Evolutionary conservation across 2,113 vertebrate species (phyloP).

Genomic region (Indri indri): DNA sequence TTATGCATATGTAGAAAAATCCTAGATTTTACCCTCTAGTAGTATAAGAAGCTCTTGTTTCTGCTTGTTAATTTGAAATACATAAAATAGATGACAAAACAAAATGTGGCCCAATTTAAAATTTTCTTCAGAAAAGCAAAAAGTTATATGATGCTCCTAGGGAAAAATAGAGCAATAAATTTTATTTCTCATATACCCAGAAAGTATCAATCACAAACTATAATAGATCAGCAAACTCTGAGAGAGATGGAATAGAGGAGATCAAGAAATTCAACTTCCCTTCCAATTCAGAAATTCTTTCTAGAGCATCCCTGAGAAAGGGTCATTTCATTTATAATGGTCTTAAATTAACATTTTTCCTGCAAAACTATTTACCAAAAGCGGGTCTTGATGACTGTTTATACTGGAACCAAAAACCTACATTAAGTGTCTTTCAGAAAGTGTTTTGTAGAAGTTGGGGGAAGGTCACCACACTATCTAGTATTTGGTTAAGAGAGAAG

Average conservation of each 20-base stretch:
- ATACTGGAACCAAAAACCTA: neutral
- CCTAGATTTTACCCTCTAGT: neutral
- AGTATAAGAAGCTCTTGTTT: neutral
- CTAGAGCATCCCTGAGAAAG: neutral
- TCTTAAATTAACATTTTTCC: neutral
- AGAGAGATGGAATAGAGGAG: neutral
- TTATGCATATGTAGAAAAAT: neutral
- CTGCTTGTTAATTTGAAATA: neutral
- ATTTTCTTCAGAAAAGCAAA: neutral
- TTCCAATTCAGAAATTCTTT: conserved; percentile 9
- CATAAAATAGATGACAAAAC: neutral
- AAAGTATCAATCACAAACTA: neutral
- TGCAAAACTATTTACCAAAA: neutral
- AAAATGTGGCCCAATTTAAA: neutral
- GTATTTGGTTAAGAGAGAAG: neutral
- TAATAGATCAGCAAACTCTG: neutral
- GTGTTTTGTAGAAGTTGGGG: neutral
- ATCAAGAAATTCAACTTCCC: neutral
- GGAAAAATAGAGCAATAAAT: neutral
- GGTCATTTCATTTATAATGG: neutral
- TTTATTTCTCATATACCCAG: neutral
- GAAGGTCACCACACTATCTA: neutral
- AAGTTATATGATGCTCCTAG: neutral
- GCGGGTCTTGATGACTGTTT: neutral
- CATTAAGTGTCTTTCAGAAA: neutral